Percentiles rank a stretch among this genome's conserved stretches.
Conservation (phyloP, 37 sponge, comb jelly and placozoan genomes). For the Axinella damicornis region DNA sequence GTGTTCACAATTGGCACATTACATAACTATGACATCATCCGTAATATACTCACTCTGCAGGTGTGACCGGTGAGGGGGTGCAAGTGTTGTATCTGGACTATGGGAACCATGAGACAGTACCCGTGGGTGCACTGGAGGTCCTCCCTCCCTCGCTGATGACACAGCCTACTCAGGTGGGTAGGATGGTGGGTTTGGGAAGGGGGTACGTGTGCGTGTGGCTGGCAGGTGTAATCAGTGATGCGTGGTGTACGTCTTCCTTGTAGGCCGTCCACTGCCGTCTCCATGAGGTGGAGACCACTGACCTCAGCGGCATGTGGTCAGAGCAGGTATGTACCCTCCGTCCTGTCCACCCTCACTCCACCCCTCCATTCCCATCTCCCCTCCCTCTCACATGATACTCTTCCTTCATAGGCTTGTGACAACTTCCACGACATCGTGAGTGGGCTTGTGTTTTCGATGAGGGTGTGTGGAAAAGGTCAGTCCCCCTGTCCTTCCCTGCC, state of each 20-base stretch:
- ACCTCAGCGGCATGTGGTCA: too few species aligned
- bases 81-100: slow-evolving; percentile 35
- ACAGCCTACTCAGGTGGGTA: background rate
- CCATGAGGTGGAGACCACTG: background rate
- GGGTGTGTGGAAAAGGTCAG: too few species aligned
- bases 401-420: background rate
- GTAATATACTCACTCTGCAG: background rate
- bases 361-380: too few species aligned
- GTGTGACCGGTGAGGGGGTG: slow-evolving; percentile 10
- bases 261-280: slow-evolving; percentile 34
- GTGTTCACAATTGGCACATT: too few species aligned
- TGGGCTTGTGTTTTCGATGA: too few species aligned
- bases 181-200: too few species aligned
- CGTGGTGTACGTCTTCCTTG: background rate
- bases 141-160: slow-evolving; percentile 8
- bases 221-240: background rate
- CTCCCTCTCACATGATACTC: too few species aligned
- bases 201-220: background rate
- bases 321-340: too few species aligned
- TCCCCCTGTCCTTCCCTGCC: background rate
- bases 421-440: too few species aligned
- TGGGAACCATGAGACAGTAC: slow-evolving; percentile 20
- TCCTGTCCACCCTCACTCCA: too few species aligned
- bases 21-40: too few species aligned
- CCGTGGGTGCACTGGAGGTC: background rate